Conservation (phyloP, 2,888 invertebrate genomes). For the Sphinx pinastri region DNA sequence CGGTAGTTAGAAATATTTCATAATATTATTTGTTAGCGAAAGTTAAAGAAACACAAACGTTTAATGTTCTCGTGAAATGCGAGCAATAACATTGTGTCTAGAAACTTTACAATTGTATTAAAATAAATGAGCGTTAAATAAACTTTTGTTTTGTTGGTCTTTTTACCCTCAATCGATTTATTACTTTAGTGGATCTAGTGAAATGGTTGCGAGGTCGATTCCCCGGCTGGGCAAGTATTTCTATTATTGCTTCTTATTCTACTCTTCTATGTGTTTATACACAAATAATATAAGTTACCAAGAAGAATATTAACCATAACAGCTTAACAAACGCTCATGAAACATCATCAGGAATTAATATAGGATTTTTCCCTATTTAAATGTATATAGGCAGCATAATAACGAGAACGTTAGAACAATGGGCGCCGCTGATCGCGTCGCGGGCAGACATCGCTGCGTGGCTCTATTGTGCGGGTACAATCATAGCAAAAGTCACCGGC, state of each 20-base stretch:
- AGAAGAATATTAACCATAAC: neutral
- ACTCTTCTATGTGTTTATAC: neutral
- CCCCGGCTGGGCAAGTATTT: too few species aligned
- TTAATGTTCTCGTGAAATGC: slow-evolving; percentile 19
- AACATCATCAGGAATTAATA: too few species aligned
- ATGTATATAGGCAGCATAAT: neutral
- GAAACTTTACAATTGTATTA: slow-evolving; percentile 13
- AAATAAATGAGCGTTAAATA: neutral
- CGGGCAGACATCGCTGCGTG: slow-evolving; percentile 1
- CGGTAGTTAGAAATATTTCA: slow-evolving; percentile 5
- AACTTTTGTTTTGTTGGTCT: neutral
- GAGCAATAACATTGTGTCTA: neutral
- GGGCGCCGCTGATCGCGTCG: neutral
- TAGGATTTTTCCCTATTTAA: neutral
- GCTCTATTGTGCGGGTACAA: neutral
- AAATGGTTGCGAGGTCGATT: too few species aligned
- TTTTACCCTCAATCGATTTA: too few species aligned
- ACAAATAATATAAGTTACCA: neutral
- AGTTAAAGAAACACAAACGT: slow-evolving; percentile 22
- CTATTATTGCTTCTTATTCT: neutral
- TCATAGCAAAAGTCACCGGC: neutral
- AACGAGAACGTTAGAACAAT: slow-evolving; percentile 10
- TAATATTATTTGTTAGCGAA: slow-evolving; percentile 5
- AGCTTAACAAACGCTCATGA: too few species aligned
- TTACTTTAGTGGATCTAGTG: too few species aligned